phyloP scores from a whole-genome alignment of 2,113 vertebrate species.

The Chloebia gouldiae region DNA sequence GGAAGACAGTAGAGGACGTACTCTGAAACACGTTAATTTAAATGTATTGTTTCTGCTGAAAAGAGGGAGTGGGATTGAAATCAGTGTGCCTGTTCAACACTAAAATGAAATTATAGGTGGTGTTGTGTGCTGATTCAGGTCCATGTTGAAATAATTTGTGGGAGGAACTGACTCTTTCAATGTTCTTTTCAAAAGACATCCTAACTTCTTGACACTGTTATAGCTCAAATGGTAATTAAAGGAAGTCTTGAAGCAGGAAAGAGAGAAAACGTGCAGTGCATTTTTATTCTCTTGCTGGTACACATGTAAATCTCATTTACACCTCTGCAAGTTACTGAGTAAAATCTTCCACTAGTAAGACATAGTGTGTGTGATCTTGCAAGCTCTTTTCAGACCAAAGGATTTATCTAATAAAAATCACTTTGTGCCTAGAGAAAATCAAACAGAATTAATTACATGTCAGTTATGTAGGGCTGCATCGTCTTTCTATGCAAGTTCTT shows the following conservation, averaged over 20 bases:
- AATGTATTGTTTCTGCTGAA: background rate
- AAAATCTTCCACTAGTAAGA: background rate
- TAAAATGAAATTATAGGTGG: conserved; percentile 53
- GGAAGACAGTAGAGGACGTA: background rate
- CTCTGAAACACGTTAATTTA: background rate
- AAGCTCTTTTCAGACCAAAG: background rate
- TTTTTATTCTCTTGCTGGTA: conserved; percentile 32
- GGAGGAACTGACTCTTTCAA: conserved; percentile 30
- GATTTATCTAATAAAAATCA: background rate
- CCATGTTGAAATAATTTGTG: conserved; percentile 20
- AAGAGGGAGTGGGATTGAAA: conserved; percentile 15
- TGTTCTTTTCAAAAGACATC: conserved; percentile 35
- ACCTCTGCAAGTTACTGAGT: background rate
- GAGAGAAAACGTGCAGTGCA: background rate
- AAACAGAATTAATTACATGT: background rate
- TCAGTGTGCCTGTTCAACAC: background rate
- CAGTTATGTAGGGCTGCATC: background rate
- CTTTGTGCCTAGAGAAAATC: background rate
- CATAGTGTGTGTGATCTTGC: background rate
- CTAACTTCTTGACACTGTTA: conserved; percentile 23
- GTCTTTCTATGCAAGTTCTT: background rate
- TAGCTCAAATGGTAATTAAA: conserved; percentile 42
- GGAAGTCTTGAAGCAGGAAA: background rate
- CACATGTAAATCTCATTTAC: background rate
- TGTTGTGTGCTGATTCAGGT: background rate